A percentile compares a stretch with the other conserved stretches of the same genome.
These are phyloP conservation scores for Clupea harengus DNA, from an alignment of 2,113 vertebrate species.

Conservation along the genomic window DNA sequence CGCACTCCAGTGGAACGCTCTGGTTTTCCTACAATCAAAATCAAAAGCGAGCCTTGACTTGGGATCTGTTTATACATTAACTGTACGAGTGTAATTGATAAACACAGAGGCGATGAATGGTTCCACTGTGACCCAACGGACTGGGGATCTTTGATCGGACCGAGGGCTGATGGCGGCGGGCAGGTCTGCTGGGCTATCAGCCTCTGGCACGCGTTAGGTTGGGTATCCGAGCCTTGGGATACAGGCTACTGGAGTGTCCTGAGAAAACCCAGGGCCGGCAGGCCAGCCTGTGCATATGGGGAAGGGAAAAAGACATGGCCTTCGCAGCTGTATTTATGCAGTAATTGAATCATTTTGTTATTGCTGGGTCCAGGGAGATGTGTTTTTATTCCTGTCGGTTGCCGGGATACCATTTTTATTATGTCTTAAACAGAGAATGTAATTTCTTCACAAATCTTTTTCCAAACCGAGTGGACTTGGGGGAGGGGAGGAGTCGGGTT, in stretches of 20 bases:
- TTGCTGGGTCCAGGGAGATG: slow-evolving; percentile 47
- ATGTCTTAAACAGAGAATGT: slow-evolving; percentile 49
- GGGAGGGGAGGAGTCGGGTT: slow-evolving; percentile 6
- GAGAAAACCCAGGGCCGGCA: slow-evolving; percentile 30
- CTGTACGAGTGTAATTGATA: slow-evolving; percentile 36
- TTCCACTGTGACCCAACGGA: slow-evolving; percentile 26
- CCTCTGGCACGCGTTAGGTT: not conserved
- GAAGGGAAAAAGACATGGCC: slow-evolving; percentile 21
- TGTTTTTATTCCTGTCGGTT: slow-evolving; percentile 54
- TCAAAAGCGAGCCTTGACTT: slow-evolving; percentile 34
- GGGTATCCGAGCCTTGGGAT: not conserved
- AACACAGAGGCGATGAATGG: slow-evolving; percentile 40
- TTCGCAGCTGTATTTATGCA: slow-evolving; percentile 45
- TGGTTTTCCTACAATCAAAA: slow-evolving; percentile 36
- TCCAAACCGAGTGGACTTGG: slow-evolving; percentile 13
- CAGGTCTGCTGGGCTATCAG: slow-evolving; percentile 12
- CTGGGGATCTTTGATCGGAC: slow-evolving; percentile 34
- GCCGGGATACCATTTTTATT: slow-evolving; percentile 51
- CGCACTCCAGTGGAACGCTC: slow-evolving; percentile 26
- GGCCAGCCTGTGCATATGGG: slow-evolving; percentile 3
- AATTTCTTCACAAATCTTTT: slow-evolving; percentile 43
- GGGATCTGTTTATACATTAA: slow-evolving; percentile 27
- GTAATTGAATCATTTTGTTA: slow-evolving; percentile 58
- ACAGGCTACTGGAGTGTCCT: slow-evolving; percentile 12
- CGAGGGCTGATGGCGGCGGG: slow-evolving; percentile 6